Evolutionary conservation across 2,797 vertebrate genomes (phyloP), one percentile per base, ranked within the genome.

Genomic region (Gobionotothen gibberifrons): DNA sequence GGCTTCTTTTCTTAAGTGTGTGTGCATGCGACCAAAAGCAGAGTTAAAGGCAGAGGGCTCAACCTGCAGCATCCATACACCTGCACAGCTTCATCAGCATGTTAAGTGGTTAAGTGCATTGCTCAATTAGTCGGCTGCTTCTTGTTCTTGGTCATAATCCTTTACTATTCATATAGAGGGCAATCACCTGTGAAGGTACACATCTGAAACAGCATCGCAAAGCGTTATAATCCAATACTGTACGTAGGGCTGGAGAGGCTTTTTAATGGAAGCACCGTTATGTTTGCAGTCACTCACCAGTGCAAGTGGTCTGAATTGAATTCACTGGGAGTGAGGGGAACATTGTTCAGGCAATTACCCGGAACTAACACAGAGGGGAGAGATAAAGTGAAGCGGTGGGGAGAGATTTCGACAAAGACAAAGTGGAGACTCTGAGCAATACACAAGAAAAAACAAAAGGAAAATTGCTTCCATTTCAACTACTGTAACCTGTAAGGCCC

Each of bases 291-390:
- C 75, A 72, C 36, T 72, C 76, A 73, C 61, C 48, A 69, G 67
- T 60, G 53, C 69, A 72, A 78, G 60, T 64, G 66, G 70, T 76
- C 65, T 76, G 72, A 86, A 87, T 63, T 80, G 55, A 84, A 88
- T 79, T 80, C 59, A 64, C 46, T 44, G 59, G 59, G 76, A 82
- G 81, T 26, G 63, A 69, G 64, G 57, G 62, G 69, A 82, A 82
- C 64, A 69, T 52, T 80, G 72, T 75, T 82, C 59, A 66, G 65
- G 77, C 78, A 86, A 86, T 93, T 88, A 85, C 72, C 78, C 60
- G 57, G 77, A 83, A 85, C 74, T 72, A 85, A 82, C 61, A 68
- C 66, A 63, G 36, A 72, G 53, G 65, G 21, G 56, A 59, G 52
- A 71, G 65, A 77, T 59, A 52, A 78, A 65, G 67, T 40, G 56